Conservation (phyloP, 2,113 vertebrate genomes). For the Menura novaehollandiae region DNA sequence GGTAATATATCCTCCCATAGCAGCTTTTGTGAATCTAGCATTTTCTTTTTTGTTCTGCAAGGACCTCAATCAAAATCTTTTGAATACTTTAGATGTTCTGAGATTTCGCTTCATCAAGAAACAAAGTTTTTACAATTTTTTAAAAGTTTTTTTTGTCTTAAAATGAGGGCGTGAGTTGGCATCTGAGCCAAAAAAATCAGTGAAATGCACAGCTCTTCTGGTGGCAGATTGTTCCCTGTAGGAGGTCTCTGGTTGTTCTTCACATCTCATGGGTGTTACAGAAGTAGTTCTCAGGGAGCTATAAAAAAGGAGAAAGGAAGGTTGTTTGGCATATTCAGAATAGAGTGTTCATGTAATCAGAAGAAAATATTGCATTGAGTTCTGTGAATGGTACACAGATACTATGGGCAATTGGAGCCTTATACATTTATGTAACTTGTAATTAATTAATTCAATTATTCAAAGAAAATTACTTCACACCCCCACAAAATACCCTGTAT, state of each 20-base stretch:
- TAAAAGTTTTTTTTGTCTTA: not conserved
- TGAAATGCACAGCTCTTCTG: slow-evolving; percentile 33
- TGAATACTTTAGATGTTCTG: not conserved
- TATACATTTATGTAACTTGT: slow-evolving; percentile 34
- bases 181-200: slow-evolving; percentile 29
- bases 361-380: slow-evolving; percentile 48
- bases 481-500: slow-evolving; percentile 39
- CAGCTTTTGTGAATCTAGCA: not conserved
- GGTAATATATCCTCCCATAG: not conserved
- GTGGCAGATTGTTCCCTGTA: slow-evolving; percentile 53
- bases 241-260: slow-evolving; percentile 56
- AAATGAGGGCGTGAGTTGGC: slow-evolving; percentile 9
- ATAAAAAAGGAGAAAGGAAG: slow-evolving; percentile 27
- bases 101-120: not conserved
- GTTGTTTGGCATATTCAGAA: slow-evolving; percentile 42
- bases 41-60: not conserved
- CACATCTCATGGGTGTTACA: slow-evolving; percentile 44
- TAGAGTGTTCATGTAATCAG: slow-evolving; percentile 50
- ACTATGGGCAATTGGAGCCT: slow-evolving; percentile 42
- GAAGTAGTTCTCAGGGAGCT: slow-evolving; percentile 33
- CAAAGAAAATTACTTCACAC: slow-evolving; percentile 52
- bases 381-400: slow-evolving; percentile 61
- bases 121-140: not conserved
- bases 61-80: not conserved
- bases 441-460: slow-evolving; percentile 68